Evolutionary conservation across 2,113 vertebrate genomes (phyloP), one percentile per base, ranked within the genome.

Genomic region (Serilophus lunatus): DNA sequence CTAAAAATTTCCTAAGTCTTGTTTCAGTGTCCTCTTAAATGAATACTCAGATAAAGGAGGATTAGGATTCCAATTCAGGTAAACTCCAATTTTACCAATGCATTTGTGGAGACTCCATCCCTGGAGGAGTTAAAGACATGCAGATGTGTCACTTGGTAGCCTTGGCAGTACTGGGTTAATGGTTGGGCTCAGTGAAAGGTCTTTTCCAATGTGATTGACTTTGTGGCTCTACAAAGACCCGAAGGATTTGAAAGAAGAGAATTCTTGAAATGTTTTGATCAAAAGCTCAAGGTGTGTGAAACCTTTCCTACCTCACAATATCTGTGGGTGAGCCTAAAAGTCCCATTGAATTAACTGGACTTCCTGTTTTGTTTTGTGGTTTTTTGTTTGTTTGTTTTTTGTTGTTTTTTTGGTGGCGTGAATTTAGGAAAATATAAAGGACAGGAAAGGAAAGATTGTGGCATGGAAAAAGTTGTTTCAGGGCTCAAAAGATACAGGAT

Each of bases 1-100:
- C 31, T 86, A 36, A 88, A 86, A 80, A 26, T 31, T 90, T 90
- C 53, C 42, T 81, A 90, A 69, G n/a, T 28, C 28, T 69, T 84
- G 44, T 47, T 54, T 95, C 70, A 80, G 10, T n/a, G 38, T 44
- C 69, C 13, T 71, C 19, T 66, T 56, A 47, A 60, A 77, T 19
- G 24, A 74, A 25, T 61, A 28, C 54, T 89, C 59, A 54, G 64
- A 66, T 14, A 31, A 7, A 40, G 33, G 35, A 49, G 36, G 22
- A 28, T 31, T 54, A 22, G 9, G 6, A 69, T 87, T 82, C 59
- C 40, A 64, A 8, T 16, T 26, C n/a, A 49, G 44, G 18, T 18
- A 19, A n/a, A 44, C 35, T 54, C 74, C 65, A 91, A 35, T 26
- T 0, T 92, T 68, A 28, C 35, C 38, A 24, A 4, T 13, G 49